A percentile compares a stretch with the other conserved stretches of the same genome.
Conservation (phyloP, 2,113 vertebrate genomes). For the Neomonachus schauinslandi region DNA sequence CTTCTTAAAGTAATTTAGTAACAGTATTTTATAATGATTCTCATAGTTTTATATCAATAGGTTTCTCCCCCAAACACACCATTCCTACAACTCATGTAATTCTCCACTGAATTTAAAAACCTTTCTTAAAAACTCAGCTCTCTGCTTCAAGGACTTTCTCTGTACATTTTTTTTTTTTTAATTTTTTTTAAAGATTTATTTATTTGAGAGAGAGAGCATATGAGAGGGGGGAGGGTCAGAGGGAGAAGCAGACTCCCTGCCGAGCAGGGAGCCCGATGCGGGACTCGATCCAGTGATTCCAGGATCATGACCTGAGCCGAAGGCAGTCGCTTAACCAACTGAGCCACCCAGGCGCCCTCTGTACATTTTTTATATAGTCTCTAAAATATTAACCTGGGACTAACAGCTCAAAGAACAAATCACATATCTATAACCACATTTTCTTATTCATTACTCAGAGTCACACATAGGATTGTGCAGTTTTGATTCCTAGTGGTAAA, state of each 20-base stretch:
- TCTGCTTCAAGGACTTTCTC: not conserved
- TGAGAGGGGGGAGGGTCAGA: too few species aligned
- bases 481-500: not conserved
- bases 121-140: not conserved
- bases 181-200: too few species aligned
- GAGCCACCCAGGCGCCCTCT: too few species aligned
- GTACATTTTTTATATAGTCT: not conserved
- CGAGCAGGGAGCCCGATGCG: too few species aligned
- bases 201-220: too few species aligned
- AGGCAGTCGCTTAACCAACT: too few species aligned
- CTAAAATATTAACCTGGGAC: not conserved
- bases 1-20: not conserved
- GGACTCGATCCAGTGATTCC: too few species aligned
- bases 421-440: not conserved
- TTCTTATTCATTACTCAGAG: not conserved
- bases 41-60: not conserved
- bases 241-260: too few species aligned
- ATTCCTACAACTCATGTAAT: not conserved
- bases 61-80: not conserved
- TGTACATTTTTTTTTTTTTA: not conserved
- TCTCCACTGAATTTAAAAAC: conserved; percentile 24
- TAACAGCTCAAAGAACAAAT: not conserved
- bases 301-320: too few species aligned
- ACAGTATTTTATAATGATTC: not conserved
- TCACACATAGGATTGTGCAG: not conserved